phyloP scores from a whole-genome alignment of 2,113 vertebrate species.

The Camarhynchus parvulus region DNA sequence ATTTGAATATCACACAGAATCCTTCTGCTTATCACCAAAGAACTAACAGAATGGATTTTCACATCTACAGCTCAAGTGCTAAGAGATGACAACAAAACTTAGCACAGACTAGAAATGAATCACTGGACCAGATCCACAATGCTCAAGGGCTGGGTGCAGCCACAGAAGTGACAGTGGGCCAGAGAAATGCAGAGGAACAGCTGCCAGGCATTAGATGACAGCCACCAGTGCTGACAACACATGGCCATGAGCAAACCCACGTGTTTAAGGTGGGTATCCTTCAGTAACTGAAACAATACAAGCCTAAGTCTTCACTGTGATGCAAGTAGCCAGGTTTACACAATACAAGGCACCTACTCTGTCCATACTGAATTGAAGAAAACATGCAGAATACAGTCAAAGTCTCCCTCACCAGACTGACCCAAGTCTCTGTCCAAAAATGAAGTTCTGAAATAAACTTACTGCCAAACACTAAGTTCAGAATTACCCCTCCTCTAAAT shows the following conservation, averaged over 20 bases:
- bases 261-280: background rate
- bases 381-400: background rate
- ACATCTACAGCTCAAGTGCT: background rate
- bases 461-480: background rate
- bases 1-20: background rate
- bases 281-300: background rate
- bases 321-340: background rate
- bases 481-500: background rate
- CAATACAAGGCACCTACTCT: background rate
- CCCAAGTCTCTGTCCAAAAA: conserved; percentile 32
- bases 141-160: background rate
- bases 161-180: background rate
- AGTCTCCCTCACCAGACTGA: background rate
- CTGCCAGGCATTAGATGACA: background rate
- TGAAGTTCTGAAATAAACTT: conserved; percentile 17
- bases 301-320: background rate
- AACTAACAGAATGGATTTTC: background rate
- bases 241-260: background rate
- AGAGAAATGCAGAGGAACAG: background rate
- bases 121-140: background rate
- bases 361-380: background rate
- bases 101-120: background rate
- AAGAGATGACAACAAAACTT: background rate
- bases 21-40: background rate
- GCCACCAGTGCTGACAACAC: background rate